Base-by-base conservation (phyloP, 1,140 invertebrate genomes). In the Solenopsis fugax region DNA sequence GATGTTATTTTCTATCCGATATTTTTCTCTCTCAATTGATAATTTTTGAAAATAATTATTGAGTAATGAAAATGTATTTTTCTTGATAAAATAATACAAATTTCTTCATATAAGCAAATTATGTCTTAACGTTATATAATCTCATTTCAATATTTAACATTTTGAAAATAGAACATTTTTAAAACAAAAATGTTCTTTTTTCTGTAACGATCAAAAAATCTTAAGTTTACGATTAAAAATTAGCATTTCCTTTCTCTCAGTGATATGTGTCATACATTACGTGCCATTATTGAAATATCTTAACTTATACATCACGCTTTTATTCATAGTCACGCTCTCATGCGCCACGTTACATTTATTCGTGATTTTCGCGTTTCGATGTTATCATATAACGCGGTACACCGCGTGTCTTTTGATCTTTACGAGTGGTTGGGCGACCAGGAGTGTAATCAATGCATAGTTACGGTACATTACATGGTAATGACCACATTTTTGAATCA, bases 401-500 rank as follows among this genome's bases (percentile, higher is more conserved):
- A 58, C 21, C 16, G n/a, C 24, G 13, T 21, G 10, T 84, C 80
- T 37, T 73, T 73, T 50, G 67, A 84, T 73, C 54, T 73, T 60
- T 50, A 64, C 9, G n/a, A 60, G 54, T 48, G 24, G 7, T 24
- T 54, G 67, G 29, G 6, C 65, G 41, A 9, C 21, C 62, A 58
- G 12, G 6, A 72, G 21, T 10, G 29, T 45, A 73, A 84, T 84
- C 41, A 50, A 84, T 48, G 80, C 58, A 34, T 67, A 76, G 48
- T 58, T 78, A 45, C 37, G 37, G 24, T 67, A 58, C 60, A 85
- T 77, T 85, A 85, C 21, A 65, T 54, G 16, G 21, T 78, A 80
- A 86, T 80, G n/a, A 86, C 56, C 56, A 72, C 48, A 48, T 82
- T 82, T 82, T 87, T 54, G 34, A 87, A 82, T 60, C 41, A 13